Base-by-base conservation (phyloP, 2,888 invertebrate species). In the Cordylochernes scorpioides region DNA sequence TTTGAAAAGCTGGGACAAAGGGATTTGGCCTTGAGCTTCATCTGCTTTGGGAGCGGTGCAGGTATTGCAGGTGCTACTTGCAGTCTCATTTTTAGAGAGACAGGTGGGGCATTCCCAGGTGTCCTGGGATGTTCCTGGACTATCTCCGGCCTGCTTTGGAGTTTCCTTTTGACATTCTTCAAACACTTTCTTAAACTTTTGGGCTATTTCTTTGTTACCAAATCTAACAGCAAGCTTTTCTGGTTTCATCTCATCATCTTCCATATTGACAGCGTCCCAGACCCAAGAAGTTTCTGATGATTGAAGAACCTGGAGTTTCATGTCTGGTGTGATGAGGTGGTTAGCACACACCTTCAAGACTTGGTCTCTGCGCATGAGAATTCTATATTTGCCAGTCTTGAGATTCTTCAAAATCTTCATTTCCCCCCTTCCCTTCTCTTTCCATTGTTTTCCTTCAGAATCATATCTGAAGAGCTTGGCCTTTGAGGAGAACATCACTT, bases 321-420 rank as follows among this genome's bases (percentile, higher is more conserved):
- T 42, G 9, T 44, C 44, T 3, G 39, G 27, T 9, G 43, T 43
- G 12, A 53, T 41, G 26, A 41, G 40, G 33, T 52, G 52, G 36
- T 53, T 52, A 33, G 49, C 50, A 21, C 49, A 48, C 5, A 51
- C 34, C 37, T 51, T 51, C 21, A 43, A 40, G 10, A 49, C 37
- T 61, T 80, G 78, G 49, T 91, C 88, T 31, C 91, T 66, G 25
- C 94, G 64, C 54, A 91, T 61, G 9, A 97, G 54, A 28, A 94
- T 53, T 17, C 94, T 65, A 44, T 43, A 43, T 46, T 67, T 69
- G 1, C 64, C 65, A 21, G 63, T 63, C 2, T 53, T 52, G 16
- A 62, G 60, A 44, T 73, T 69, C 45, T 64, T 64, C 6, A 86
- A 55, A 12, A 88, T 62, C 51, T 84, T 84, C 24, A 86, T 62